Evolutionary conservation across 2,797 vertebrate species (phyloP).

Genomic region (Selene dorsalis): DNA sequence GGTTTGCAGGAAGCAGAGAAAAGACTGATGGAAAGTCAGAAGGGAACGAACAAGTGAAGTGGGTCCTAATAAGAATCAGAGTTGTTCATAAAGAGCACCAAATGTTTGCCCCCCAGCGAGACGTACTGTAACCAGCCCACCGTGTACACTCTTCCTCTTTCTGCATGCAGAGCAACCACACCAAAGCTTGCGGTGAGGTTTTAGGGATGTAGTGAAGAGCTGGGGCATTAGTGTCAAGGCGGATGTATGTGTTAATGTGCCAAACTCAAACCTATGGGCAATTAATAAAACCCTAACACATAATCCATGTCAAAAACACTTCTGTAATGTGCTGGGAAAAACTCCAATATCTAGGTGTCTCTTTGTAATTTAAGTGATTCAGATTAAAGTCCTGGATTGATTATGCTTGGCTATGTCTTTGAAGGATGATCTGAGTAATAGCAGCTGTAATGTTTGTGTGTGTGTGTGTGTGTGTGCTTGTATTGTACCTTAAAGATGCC

Average conservation of each 20-base stretch:
- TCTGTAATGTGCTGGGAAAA: conserved; percentile 29
- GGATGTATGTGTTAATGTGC: conserved; percentile 62
- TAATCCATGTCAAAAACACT: conserved; percentile 58
- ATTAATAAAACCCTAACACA: conserved; percentile 64
- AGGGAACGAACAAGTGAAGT: conserved; percentile 47
- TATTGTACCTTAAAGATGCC: conserved; percentile 96
- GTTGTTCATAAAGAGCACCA: conserved; percentile 74
- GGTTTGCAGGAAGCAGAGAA: conserved; percentile 62
- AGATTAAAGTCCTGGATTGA: conserved; percentile 20
- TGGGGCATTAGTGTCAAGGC: conserved; percentile 52
- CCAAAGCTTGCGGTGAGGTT: conserved; percentile 68
- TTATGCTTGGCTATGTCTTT: conserved; percentile 17
- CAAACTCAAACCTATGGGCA: conserved; percentile 55
- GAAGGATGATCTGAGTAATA: conserved; percentile 24
- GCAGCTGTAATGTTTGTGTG: conserved; percentile 1
- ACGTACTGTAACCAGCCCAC: conserved; percentile 66
- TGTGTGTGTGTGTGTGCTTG: neutral
- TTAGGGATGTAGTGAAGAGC: conserved; percentile 59
- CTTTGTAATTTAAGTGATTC: conserved; percentile 26
- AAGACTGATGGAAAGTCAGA: conserved; percentile 65
- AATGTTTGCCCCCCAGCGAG: conserved; percentile 75
- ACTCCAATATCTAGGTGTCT: conserved; percentile 17
- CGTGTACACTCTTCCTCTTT: conserved; percentile 70
- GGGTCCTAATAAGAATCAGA: conserved; percentile 74
- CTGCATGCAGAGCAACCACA: conserved; percentile 67